Evolutionary conservation across 2,888 invertebrate genomes (phyloP).

Genomic region (Brenthis hecate): DNA sequence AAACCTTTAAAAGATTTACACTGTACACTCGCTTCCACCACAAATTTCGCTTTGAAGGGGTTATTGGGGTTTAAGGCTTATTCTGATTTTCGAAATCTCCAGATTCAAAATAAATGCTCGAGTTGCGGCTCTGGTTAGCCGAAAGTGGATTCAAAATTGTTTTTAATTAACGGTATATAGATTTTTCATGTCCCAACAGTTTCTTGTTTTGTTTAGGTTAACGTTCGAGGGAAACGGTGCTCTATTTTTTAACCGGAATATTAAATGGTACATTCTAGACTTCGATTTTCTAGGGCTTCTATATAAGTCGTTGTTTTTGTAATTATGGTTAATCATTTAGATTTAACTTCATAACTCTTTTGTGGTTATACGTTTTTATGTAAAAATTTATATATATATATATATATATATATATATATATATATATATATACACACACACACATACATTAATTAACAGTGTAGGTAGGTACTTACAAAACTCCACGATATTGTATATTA

Average conservation of each 20-base stretch:
- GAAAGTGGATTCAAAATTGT: constrained; percentile 14
- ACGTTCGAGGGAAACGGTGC: too few species aligned
- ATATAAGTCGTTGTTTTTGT: too few species aligned
- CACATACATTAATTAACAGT: background rate
- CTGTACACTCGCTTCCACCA: constrained; percentile 54
- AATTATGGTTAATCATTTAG: too few species aligned
- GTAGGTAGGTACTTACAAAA: background rate
- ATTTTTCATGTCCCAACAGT: constrained; percentile 11
- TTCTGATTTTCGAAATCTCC: constrained; percentile 25
- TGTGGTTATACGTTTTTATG: too few species aligned
- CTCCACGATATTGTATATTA: constrained; percentile 16
- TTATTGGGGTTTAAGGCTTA: constrained; percentile 27
- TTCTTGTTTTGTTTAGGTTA: constrained; percentile 13
- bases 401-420: too few species aligned
- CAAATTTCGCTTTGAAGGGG: constrained; percentile 53
- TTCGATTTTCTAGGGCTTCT: too few species aligned
- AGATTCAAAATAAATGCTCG: constrained; percentile 15
- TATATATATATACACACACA: too few species aligned
- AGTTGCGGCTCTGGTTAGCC: constrained; percentile 11
- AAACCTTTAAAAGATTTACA: constrained; percentile 71
- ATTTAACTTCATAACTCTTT: too few species aligned
- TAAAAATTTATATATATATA: too few species aligned
- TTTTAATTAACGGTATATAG: constrained; percentile 16
- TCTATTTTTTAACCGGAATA: too few species aligned
- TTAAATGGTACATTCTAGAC: too few species aligned